Evolutionary conservation across 92 coral and sea anemone species (phyloP).

Genomic region (Desmophyllum pertusum): DNA sequence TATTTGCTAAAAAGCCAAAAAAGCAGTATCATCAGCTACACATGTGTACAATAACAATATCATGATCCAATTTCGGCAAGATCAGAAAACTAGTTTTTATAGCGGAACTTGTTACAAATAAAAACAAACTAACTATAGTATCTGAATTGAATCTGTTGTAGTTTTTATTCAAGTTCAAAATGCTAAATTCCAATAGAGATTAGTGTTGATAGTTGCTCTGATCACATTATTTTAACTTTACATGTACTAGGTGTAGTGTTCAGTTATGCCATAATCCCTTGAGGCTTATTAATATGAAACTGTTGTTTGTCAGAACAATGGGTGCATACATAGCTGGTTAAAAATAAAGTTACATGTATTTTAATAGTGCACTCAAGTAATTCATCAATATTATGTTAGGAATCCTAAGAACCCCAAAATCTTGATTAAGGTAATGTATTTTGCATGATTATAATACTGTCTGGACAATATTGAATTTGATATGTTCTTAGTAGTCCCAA

Average conservation of each 20-base stretch:
- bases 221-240: slow-evolving; percentile 11
- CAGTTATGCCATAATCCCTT: slow-evolving; percentile 14
- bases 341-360: slow-evolving; percentile 20
- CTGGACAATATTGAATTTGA: not conserved
- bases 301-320: slow-evolving; percentile 11
- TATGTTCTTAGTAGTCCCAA: not conserved
- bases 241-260: not conserved
- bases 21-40: not conserved
- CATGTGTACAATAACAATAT: not conserved
- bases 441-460: not conserved
- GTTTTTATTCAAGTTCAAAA: slow-evolving; percentile 13
- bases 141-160: not conserved
- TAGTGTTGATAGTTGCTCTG: not conserved
- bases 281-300: not conserved
- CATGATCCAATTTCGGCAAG: not conserved
- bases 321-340: not conserved
- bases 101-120: not conserved
- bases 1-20: not conserved
- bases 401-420: slow-evolving; percentile 19
- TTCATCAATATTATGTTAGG: slow-evolving; percentile 36
- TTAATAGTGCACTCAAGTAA: not conserved
- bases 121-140: slow-evolving; percentile 4
- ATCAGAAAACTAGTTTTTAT: not conserved
- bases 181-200: slow-evolving; percentile 29
- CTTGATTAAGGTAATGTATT: not conserved